These are phyloP conservation scores for Lordiphosa andalusiaca DNA, from an alignment of 2,888 invertebrate genomes.

Conservation along the genomic window DNA sequence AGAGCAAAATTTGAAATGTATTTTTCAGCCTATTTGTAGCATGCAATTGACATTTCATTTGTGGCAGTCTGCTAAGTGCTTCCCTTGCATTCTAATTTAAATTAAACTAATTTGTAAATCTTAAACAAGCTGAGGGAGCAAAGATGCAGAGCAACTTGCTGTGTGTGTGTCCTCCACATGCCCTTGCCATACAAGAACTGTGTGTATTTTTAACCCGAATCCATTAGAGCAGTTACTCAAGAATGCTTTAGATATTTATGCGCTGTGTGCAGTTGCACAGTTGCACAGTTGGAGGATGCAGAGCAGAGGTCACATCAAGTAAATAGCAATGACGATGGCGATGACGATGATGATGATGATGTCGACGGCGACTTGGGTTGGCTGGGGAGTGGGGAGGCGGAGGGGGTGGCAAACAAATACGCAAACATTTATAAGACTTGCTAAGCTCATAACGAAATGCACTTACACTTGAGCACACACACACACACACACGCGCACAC, in stretches of 20 bases:
- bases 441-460: conserved; percentile 73
- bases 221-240: conserved; percentile 76
- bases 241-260: conserved; percentile 74
- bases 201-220: conserved; percentile 75
- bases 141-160: conserved; percentile 12
- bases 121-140: conserved; percentile 42
- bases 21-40: conserved; percentile 6
- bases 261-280: conserved; percentile 46
- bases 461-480: conserved; percentile 57
- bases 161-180: conserved; percentile 48
- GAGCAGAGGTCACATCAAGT: conserved; percentile 56
- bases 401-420: conserved; percentile 59
- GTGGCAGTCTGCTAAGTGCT: conserved; percentile 57
- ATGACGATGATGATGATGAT: conserved; percentile 21
- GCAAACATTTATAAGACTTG: conserved; percentile 71
- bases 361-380: conserved; percentile 14
- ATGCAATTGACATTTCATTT: conserved; percentile 53
- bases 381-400: background rate
- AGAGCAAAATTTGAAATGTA: conserved; percentile 8
- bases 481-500: conserved; percentile 21
- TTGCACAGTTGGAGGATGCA: conserved; percentile 26
- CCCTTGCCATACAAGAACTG: conserved; percentile 49
- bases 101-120: conserved; percentile 71
- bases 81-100: conserved; percentile 57
- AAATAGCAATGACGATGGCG: conserved; percentile 50